phyloP scores from a whole-genome alignment of 1,140 invertebrate species.

The Choristoneura fumiferana region DNA sequence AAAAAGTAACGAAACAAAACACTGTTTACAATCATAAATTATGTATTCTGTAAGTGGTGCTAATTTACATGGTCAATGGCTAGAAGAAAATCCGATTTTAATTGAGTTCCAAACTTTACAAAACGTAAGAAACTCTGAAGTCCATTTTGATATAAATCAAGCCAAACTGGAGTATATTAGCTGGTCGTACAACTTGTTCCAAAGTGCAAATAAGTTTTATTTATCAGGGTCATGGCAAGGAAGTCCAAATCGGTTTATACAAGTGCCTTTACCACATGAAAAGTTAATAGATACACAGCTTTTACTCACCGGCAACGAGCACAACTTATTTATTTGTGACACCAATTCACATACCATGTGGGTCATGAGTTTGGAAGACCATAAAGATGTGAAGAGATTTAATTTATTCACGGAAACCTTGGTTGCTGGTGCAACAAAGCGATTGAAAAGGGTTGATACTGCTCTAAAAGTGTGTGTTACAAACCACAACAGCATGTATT shows the following conservation, averaged over 20 bases:
- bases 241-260: slow-evolving; percentile 36
- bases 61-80: slow-evolving; percentile 66
- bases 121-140: slow-evolving; percentile 18
- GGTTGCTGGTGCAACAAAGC: slow-evolving; percentile 32
- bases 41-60: slow-evolving; percentile 46
- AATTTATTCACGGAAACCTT: slow-evolving; percentile 37
- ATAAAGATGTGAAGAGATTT: slow-evolving; percentile 34
- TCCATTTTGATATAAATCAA: slow-evolving; percentile 28
- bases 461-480: slow-evolving; percentile 39
- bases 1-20: too few relatives aligned
- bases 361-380: slow-evolving; percentile 43
- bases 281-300: slow-evolving; percentile 17
- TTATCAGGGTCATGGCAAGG: slow-evolving; percentile 45
- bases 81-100: slow-evolving; percentile 35
- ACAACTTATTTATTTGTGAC: slow-evolving; percentile 42
- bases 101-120: slow-evolving; percentile 36
- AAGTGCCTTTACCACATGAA: slow-evolving; percentile 37
- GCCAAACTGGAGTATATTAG: slow-evolving; percentile 40
- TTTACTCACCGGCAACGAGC: slow-evolving; percentile 48
- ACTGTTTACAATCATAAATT: too few relatives aligned
- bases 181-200: slow-evolving; percentile 65
- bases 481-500: slow-evolving; percentile 55
- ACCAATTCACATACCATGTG: slow-evolving; percentile 33
- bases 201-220: slow-evolving; percentile 37
- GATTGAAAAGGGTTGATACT: slow-evolving; percentile 28